Base-by-base conservation (phyloP, 2,113 vertebrate species). In the Colinus virginianus region DNA sequence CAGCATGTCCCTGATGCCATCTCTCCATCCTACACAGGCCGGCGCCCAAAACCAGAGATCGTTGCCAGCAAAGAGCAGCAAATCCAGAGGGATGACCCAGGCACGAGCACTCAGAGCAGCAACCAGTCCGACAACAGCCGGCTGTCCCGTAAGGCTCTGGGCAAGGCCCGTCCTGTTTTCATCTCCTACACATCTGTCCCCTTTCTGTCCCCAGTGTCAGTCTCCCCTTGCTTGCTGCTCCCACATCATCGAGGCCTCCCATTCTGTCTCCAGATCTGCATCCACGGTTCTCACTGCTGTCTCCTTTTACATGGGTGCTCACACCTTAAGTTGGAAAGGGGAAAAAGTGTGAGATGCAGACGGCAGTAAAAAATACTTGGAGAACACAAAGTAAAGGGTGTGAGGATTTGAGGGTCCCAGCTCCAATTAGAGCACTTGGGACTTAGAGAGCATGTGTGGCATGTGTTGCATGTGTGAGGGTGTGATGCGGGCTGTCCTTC, bases 31-130 rank as follows among this genome's bases (percentile, higher is more conserved):
- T 79, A 76, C 68, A 40, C 90, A 98, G 98, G 98, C 48, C 98
- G 98, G 53, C 91, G 98, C 48, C 97, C 98, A 30, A 98, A 98
- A 85, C 98, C 98, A 9, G 98, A 98, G 87, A 98, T 98, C 38
- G 49, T 98, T 46, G 97, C 97, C 94, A 98, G 97, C 93, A 98
- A 98, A 87, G 98, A 98, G 81, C 97, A 97, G 72, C 98, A 98
- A 90, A 96, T 98, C 95, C 98, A 98, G 94, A 98, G 96, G 87
- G 98, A 98, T 1, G 98, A 98, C 82, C 98, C 98, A 7, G 97
- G 98, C 59, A 94, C 96, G 0, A 95, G 97, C 78, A 97, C 96
- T 25, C 97, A 98, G 85, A 98, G 97, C 96, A 98, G 96, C 88
- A 97, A 97, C 88, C 98, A 96, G 76, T 93, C 95, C 0, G 98